These are phyloP conservation scores for Microdon myrmicae DNA, from an alignment of 2,888 invertebrate species.

Conservation along the genomic window DNA sequence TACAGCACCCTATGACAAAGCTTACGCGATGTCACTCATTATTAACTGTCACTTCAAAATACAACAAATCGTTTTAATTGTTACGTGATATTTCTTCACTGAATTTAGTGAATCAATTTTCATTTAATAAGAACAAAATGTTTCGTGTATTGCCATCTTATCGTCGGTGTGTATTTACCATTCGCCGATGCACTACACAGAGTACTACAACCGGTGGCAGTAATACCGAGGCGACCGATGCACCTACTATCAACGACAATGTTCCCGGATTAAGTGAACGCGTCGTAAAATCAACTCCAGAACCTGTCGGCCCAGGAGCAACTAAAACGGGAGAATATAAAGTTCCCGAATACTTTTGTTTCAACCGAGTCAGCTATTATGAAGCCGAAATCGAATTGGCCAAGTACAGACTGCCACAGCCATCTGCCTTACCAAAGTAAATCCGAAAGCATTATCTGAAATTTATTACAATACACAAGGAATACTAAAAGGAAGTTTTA, in stretches of 20 bases:
- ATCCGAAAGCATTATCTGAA: constrained; percentile 13
- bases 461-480: constrained; percentile 7
- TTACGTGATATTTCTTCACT: too few species aligned
- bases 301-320: constrained; percentile 62
- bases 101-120: not conserved
- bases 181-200: too few species aligned
- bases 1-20: too few species aligned
- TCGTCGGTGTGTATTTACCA: too few species aligned
- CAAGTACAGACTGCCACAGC: constrained; percentile 81
- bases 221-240: too few species aligned
- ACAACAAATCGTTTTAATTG: too few species aligned
- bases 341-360: constrained; percentile 88
- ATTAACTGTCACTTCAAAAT: too few species aligned
- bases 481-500: constrained; percentile 35
- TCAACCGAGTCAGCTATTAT: constrained; percentile 79
- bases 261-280: constrained; percentile 76
- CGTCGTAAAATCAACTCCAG: constrained; percentile 69
- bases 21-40: too few species aligned
- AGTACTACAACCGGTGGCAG: too few species aligned
- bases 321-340: constrained; percentile 74
- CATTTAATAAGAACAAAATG: not conserved
- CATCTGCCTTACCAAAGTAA: constrained; percentile 70
- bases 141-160: too few species aligned
- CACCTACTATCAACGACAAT: constrained; percentile 61
- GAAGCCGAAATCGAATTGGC: constrained; percentile 89